Conservation (phyloP, 1,140 invertebrate species). For the Magallana ariakensis region DNA sequence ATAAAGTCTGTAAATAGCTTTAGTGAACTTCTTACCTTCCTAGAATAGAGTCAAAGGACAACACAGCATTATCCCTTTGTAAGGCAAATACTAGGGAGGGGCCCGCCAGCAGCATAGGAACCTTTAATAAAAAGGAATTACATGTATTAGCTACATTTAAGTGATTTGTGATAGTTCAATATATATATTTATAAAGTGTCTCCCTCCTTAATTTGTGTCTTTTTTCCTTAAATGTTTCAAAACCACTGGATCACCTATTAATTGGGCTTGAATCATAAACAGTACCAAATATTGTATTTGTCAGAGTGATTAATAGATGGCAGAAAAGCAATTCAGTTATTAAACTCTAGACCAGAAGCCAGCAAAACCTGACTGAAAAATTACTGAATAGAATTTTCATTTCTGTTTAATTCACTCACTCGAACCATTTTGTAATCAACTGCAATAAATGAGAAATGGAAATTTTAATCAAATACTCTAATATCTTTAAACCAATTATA, state of each 20-base stretch:
- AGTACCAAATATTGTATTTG: no score
- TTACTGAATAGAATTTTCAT: no score
- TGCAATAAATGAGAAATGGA: slow-evolving; percentile 20
- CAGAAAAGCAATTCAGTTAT: no score
- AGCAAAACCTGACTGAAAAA: no score
- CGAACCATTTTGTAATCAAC: not conserved
- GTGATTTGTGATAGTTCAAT: not conserved
- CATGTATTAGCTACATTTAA: not conserved
- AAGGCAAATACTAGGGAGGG: slow-evolving; percentile 69
- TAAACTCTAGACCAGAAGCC: no score
- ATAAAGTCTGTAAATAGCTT: not conserved
- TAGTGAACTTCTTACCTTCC: slow-evolving; percentile 63
- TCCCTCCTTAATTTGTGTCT: no score
- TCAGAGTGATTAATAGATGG: no score
- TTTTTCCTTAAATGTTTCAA: no score
- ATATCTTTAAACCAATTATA: not conserved
- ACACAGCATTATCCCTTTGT: slow-evolving; percentile 72
- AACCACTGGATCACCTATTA: no score
- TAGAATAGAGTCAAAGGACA: slow-evolving; percentile 67
- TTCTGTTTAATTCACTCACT: no score
- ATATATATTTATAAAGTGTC: no score
- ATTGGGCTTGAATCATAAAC: no score
- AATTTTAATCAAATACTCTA: slow-evolving; percentile 27
- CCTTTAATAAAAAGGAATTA: slow-evolving; percentile 51
- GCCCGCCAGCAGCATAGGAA: slow-evolving; percentile 64